A percentile compares a stretch with the other conserved stretches of the same genome.
Conservation (phyloP, 2,113 vertebrate species). For the Onychostruthus taczanowskii region DNA sequence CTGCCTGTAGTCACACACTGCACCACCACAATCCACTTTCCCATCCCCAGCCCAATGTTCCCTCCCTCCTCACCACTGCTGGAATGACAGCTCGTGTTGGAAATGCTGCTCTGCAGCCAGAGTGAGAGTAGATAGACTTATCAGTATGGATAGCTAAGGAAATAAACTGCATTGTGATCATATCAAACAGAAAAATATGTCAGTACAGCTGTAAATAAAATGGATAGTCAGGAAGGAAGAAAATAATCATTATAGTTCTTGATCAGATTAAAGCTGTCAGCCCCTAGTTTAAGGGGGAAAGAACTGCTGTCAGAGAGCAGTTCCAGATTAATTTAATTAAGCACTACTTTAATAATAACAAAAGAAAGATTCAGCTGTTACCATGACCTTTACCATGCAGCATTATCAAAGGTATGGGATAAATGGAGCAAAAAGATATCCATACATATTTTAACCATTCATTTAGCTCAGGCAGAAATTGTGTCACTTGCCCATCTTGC, state of each 20-base stretch:
- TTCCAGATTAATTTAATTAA: neutral
- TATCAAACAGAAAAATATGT: neutral
- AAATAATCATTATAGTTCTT: neutral
- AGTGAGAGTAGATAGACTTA: neutral
- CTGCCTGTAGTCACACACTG: neutral
- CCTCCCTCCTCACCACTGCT: neutral
- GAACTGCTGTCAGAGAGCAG: neutral
- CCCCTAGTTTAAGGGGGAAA: neutral
- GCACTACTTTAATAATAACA: neutral
- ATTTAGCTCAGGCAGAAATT: neutral
- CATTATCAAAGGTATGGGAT: neutral
- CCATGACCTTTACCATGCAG: neutral
- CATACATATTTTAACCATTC: neutral
- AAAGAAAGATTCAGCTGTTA: neutral
- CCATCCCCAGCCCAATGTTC: accelerated
- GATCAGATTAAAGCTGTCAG: neutral
- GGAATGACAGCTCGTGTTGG: neutral
- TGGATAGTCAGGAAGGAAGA: neutral
- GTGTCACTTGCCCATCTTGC: neutral
- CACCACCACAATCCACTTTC: neutral
- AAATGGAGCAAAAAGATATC: neutral
- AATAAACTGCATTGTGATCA: neutral
- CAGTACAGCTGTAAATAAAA: neutral
- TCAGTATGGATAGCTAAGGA: neutral
- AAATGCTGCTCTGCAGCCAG: neutral